Evolutionary conservation across 2,113 vertebrate species (phyloP), one percentile per base, ranked within the genome.

Genomic region (Zootoca vivipara): DNA sequence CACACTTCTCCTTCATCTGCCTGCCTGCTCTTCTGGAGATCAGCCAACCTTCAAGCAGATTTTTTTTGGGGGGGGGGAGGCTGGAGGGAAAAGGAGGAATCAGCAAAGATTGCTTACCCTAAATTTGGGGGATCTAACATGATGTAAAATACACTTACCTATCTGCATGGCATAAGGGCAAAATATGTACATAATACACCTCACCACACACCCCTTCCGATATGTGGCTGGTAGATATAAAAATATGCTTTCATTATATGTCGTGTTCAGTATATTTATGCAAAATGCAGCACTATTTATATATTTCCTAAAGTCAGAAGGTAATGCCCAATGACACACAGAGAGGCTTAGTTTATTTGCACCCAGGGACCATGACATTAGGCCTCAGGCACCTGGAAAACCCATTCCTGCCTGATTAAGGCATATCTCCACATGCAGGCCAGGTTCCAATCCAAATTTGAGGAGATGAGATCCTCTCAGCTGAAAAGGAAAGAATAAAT

Each of bases 401-500:
- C 64, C 77, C 62, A 87, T 70, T 82, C 87, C 62, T 87, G 67
- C 83, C 86, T 86, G 89, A 95, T 95, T 93, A 93, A 93, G 89
- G 75, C 88, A 83, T 89, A 80, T 83, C 93, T 95, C 90, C 78
- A 89, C 92, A 92, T 93, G 91, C 87, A 93, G 79, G 35, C 78
- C 86, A 91, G 56, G 74, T 89, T 90, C 90, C 87, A 79, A 75
- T 74, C 70, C 79, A 80, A 87, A 88, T 79, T 38, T 33, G 67
- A 70, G 85, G 65, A 90, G 89, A 92, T 81, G 89, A 91, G 87
- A 84, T 83, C 77, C 84, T 72, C 42, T 78, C 65, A 64, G 67
- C 33, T 77, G 85, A 83, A 91, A 94, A 89, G 38, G 74, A 81
- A 92, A 56, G 35, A 58, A 42, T 90, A 89, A 90, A 92, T 88